These are phyloP conservation scores for Crotalus viridis DNA, from an alignment of 2,113 vertebrate species.

Conservation along the genomic window DNA sequence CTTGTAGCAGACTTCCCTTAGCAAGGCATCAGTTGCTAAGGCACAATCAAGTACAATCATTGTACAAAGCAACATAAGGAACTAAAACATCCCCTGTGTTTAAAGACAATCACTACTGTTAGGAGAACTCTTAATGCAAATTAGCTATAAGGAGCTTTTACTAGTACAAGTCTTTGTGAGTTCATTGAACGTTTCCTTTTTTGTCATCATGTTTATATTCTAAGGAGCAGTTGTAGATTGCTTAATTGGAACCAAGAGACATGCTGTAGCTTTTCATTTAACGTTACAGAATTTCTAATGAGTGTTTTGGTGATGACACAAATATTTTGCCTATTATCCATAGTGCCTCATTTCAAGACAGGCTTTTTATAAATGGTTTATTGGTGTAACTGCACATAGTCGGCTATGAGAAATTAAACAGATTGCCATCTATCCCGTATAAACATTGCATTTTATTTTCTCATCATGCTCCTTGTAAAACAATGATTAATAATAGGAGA, in stretches of 20 bases:
- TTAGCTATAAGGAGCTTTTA: slow-evolving; percentile 14
- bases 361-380: slow-evolving; percentile 50
- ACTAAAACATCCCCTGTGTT: slow-evolving; percentile 14
- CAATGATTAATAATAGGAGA: slow-evolving; percentile 44
- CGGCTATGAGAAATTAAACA: slow-evolving; percentile 37
- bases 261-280: slow-evolving; percentile 46
- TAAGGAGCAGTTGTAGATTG: neutral
- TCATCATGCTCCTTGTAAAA: slow-evolving; percentile 28
- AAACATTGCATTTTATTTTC: slow-evolving; percentile 47
- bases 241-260: slow-evolving; percentile 39
- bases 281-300: slow-evolving; percentile 38
- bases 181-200: slow-evolving; percentile 13
- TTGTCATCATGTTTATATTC: slow-evolving; percentile 6
- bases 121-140: slow-evolving; percentile 13
- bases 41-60: neutral
- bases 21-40: neutral
- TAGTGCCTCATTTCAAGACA: slow-evolving; percentile 36
- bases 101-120: slow-evolving; percentile 21
- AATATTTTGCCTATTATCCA: slow-evolving; percentile 18
- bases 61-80: neutral
- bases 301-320: slow-evolving; percentile 44
- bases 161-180: slow-evolving; percentile 3
- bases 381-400: slow-evolving; percentile 32
- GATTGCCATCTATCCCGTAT: slow-evolving; percentile 26
- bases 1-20: neutral